phyloP scores from a whole-genome alignment of 2,113 vertebrate genomes.

The Astur gentilis region DNA sequence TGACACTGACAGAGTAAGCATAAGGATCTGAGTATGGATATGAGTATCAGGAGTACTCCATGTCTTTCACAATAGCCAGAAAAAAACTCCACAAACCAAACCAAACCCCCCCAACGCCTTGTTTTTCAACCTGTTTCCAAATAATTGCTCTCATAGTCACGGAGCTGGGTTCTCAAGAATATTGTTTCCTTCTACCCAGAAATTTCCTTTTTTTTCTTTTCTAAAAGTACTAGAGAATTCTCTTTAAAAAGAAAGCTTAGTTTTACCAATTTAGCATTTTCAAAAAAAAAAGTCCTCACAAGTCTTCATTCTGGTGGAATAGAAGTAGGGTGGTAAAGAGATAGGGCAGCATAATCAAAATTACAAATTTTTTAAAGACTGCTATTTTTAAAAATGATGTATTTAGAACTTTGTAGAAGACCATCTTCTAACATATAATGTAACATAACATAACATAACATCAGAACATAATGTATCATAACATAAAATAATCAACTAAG shows the following conservation, averaged over 20 bases:
- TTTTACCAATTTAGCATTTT: not conserved
- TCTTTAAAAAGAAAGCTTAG: not conserved
- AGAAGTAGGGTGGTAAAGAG: not conserved
- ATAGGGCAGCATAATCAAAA: not conserved
- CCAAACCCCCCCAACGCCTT: rapidly evolving
- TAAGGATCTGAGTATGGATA: not conserved
- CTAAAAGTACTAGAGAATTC: not conserved
- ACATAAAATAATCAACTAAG: not conserved
- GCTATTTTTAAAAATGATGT: not conserved
- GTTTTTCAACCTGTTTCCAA: not conserved
- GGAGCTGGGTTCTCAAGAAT: not conserved
- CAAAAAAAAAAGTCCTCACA: not conserved
- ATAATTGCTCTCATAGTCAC: not conserved
- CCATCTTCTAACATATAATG: not conserved
- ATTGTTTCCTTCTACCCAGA: not conserved
- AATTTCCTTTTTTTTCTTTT: not conserved
- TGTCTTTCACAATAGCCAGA: not conserved
- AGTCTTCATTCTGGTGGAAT: not conserved
- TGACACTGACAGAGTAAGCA: not conserved
- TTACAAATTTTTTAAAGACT: not conserved
- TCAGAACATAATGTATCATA: no score
- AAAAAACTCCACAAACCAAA: not conserved
- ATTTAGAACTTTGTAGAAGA: not conserved
- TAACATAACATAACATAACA: no score
- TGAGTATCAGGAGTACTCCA: not conserved